Conservation (phyloP, 2,888 invertebrate species). For the Acheta domesticus region DNA sequence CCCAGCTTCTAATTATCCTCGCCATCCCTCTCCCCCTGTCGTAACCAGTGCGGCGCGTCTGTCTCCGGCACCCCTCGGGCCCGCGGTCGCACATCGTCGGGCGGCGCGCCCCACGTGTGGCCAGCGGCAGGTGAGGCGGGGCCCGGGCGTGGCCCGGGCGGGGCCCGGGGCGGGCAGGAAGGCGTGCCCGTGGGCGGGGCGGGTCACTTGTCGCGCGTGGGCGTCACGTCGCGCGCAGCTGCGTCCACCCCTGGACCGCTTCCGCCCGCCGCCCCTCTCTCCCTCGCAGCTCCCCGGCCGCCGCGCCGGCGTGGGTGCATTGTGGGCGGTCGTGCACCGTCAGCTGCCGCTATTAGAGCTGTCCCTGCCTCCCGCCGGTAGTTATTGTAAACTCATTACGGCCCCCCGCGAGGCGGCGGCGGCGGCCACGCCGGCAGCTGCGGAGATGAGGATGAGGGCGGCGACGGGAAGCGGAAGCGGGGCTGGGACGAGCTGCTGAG, state of each 20-base stretch:
- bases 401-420: background rate
- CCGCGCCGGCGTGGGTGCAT: background rate
- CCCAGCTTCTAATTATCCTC: too few species aligned
- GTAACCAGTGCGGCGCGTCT: too few species aligned
- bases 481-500: too few species aligned
- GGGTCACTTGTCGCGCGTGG: background rate
- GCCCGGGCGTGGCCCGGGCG: background rate
- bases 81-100: too few species aligned
- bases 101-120: too few species aligned
- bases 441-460: too few species aligned
- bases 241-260: background rate
- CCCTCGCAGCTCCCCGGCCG: too few species aligned
- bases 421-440: background rate
- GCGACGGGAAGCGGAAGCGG: too few species aligned
- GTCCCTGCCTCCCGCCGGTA: background rate
- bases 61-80: too few species aligned
- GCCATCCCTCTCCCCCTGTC: too few species aligned
- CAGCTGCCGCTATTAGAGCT: background rate
- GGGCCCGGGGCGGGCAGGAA: background rate
- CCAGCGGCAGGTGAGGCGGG: background rate
- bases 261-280: background rate
- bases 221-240: background rate
- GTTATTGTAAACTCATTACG: conserved; percentile 18
- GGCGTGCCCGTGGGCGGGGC: background rate
- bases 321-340: background rate